Conservation (phyloP, 2,888 invertebrate species). For the Cinara cedri region DNA sequence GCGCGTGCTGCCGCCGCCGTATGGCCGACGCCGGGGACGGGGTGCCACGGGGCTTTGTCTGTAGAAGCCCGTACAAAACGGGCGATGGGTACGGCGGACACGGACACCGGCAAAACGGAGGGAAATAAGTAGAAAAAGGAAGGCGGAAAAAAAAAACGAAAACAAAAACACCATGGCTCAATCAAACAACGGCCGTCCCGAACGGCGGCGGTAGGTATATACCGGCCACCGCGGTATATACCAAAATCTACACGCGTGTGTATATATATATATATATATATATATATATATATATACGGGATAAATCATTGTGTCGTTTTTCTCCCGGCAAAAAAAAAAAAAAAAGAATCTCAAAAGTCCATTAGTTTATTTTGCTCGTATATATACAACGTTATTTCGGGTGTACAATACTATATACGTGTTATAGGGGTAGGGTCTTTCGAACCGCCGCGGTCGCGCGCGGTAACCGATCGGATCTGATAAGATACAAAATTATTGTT, state of each 20-base stretch:
- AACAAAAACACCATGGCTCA: conserved; percentile 36
- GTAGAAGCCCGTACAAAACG: not conserved
- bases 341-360: conserved; percentile 50
- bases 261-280: too few species aligned
- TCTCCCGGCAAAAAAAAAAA: not conserved
- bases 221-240: too few species aligned
- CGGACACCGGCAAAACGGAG: too few species aligned
- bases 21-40: not conserved
- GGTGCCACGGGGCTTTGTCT: conserved; percentile 40
- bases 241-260: too few species aligned
- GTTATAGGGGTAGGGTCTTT: not conserved
- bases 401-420: too few species aligned
- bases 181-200: conserved; percentile 43
- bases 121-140: too few species aligned
- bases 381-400: too few species aligned
- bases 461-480: conserved; percentile 37
- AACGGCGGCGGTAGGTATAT: not conserved
- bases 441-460: not conserved
- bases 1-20: too few species aligned
- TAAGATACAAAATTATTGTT: too few species aligned
- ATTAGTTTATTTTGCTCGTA: conserved; percentile 36
- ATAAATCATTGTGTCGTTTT: conserved; percentile 53
- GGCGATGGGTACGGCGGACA: conserved; percentile 11
- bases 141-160: too few species aligned
- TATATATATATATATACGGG: not conserved